phyloP scores from a whole-genome alignment of 2,888 invertebrate species.

The Fissipunctia ypsillon region DNA sequence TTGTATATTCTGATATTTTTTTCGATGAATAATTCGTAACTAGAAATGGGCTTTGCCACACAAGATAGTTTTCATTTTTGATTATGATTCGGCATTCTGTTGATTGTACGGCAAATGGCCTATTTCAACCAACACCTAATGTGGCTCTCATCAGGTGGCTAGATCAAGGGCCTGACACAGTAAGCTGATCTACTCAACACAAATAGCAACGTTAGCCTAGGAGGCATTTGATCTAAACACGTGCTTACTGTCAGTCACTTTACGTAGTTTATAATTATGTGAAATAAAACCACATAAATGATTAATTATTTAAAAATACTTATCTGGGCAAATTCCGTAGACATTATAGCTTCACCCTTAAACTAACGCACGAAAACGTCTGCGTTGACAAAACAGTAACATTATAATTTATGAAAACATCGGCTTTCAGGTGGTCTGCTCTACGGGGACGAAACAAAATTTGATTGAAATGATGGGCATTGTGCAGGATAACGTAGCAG shows the following conservation, averaged over 20 bases:
- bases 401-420: not conserved
- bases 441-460: constrained; percentile 92
- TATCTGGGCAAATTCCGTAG: not conserved
- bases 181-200: not conserved
- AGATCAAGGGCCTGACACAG: not conserved
- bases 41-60: not conserved
- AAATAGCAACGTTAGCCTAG: too few species aligned
- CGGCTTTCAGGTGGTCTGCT: constrained; percentile 88
- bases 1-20: constrained; percentile 25
- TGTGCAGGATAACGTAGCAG: constrained; percentile 95
- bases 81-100: not conserved
- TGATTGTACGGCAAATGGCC: not conserved
- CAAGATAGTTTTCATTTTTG: too few species aligned
- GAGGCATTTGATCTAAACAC: not conserved
- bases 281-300: not conserved
- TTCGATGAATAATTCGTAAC: not conserved
- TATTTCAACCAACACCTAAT: not conserved
- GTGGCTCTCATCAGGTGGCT: not conserved
- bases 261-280: not conserved
- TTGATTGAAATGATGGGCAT: constrained; percentile 95
- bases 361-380: not conserved
- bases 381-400: not conserved
- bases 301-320: not conserved
- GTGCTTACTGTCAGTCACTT: not conserved
- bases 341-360: not conserved